Evolutionary conservation across 2,113 vertebrate species (phyloP), one percentile per base, ranked within the genome.

Genomic region (Odontophorus gujanensis): DNA sequence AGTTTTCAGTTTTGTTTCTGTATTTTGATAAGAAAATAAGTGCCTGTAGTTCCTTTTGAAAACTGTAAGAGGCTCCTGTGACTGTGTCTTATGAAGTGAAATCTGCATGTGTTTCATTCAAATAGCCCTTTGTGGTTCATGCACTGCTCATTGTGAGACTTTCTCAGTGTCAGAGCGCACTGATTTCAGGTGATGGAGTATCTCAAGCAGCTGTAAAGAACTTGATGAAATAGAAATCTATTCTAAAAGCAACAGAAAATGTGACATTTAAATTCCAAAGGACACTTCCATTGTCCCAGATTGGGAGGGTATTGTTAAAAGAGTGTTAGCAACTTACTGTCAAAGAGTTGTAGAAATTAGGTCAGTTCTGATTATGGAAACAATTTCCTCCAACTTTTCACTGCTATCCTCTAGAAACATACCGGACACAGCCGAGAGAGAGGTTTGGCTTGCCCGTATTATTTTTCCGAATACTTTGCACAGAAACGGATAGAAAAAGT

Each of bases 201-300:
- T 67, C 78, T 81, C 7, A 69, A 72, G 15, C n/a, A 66, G 53
- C 10, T 47, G 40, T 32, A 85, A 76, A 78, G 30, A 62, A 7
- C 19, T 63, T 18, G 24, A 51, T 0, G 0, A 26, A 14, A n/a
- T 18, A 50, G 19, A 50, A 61, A 16, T 7, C 8, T 48, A 2
- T 28, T 58, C 81, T 47, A 81, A 83, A 72, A 53, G 10, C 42
- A 63, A 21, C 10, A 28, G 25, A 53, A 77, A 78, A n/a, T 2
- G 36, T 19, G 1, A 24, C 9, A 65, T 57, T 76, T 48, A 48
- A 36, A 79, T 85, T 91, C 18, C 11, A 32, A 69, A 68, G 20
- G 43, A 67, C 15, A 18, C 9, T 68, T 65, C 14, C 25, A 40
- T 8, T 47, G 4, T 57, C 84, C 71, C 34, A 68, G 2, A 34